phyloP scores from a whole-genome alignment of 2,113 vertebrate species.

The Verasper variegatus region DNA sequence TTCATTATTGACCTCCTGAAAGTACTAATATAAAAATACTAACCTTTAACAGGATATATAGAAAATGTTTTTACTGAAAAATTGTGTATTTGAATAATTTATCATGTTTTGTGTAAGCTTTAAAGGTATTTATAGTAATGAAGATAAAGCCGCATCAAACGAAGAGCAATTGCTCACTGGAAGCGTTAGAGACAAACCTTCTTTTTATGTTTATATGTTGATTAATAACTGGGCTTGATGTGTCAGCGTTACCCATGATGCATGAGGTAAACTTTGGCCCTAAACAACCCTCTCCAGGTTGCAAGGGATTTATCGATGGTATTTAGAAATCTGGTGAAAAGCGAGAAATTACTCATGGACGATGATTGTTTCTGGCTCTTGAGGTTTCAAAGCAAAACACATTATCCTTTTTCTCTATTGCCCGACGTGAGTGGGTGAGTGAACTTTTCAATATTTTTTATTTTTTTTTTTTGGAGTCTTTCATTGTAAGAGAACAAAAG shows the following conservation, averaged over 20 bases:
- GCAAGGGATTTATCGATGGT: neutral
- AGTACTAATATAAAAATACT: neutral
- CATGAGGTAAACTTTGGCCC: neutral
- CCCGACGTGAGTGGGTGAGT: slow-evolving; percentile 2
- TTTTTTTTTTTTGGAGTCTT: neutral
- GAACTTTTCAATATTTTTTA: slow-evolving; percentile 5
- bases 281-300: neutral
- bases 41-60: neutral
- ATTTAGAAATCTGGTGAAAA: neutral
- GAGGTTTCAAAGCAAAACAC: slow-evolving; percentile 21
- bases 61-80: neutral
- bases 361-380: slow-evolving; percentile 15
- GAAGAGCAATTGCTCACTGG: neutral
- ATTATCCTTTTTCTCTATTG: neutral
- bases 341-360: slow-evolving; percentile 12
- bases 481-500: slow-evolving; percentile 9
- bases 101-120: neutral
- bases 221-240: neutral
- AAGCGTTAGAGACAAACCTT: neutral
- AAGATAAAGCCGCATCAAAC: neutral
- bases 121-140: neutral
- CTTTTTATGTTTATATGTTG: neutral
- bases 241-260: neutral
- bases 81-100: neutral
- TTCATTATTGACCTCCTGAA: neutral